Conservation (phyloP, 2,888 invertebrate species). For the Drosophila anceps region DNA sequence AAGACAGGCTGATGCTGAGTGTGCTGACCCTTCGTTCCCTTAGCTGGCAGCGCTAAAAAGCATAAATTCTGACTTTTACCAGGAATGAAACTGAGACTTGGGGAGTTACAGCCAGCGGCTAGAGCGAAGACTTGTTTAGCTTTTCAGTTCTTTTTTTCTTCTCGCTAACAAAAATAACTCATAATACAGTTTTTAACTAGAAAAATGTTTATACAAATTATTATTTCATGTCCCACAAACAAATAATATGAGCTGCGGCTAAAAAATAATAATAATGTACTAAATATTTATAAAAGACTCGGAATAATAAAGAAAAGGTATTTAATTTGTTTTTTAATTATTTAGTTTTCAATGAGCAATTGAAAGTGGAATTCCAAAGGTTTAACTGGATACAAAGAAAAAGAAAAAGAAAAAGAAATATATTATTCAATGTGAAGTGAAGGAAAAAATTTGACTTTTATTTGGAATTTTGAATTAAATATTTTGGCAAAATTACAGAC, state of each 20-base stretch:
- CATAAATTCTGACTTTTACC: slow-evolving; percentile 70
- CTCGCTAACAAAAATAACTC: slow-evolving; percentile 11
- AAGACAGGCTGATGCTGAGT: slow-evolving; percentile 36
- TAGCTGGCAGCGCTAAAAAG: slow-evolving; percentile 40
- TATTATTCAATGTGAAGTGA: no score
- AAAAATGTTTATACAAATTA: slow-evolving; percentile 19
- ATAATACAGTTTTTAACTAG: slow-evolving; percentile 12
- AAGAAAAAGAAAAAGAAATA: neutral
- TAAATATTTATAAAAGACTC: neutral
- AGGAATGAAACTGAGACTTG: slow-evolving; percentile 42
- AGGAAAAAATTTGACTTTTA: no score
- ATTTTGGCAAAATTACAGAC: no score
- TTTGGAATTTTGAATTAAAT: no score
- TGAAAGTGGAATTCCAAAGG: neutral
- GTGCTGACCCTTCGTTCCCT: slow-evolving; percentile 63
- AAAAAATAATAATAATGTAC: neutral
- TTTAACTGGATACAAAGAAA: neutral
- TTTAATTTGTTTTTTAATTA: neutral
- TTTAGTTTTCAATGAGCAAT: neutral
- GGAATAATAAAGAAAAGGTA: neutral
- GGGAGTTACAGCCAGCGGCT: slow-evolving; percentile 31
- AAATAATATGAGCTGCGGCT: neutral
- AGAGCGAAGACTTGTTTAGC: slow-evolving; percentile 25
- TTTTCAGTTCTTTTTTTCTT: slow-evolving; percentile 2
- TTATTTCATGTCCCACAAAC: slow-evolving; percentile 21